phyloP scores from a whole-genome alignment of 2,113 vertebrate genomes.

The Megaptera novaeangliae region DNA sequence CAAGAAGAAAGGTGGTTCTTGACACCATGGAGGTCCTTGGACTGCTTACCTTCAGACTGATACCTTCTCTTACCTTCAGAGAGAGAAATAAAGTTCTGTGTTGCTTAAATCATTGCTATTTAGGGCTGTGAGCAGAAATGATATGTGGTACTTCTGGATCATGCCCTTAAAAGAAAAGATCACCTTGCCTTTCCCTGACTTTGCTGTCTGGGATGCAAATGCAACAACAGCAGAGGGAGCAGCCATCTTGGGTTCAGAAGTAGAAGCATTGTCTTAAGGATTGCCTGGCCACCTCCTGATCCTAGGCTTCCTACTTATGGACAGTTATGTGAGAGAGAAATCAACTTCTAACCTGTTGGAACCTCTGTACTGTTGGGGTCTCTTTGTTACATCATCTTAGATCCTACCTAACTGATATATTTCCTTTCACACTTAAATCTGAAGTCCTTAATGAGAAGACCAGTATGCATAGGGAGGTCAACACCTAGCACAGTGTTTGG shows the following conservation, averaged over 20 bases:
- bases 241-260: not conserved
- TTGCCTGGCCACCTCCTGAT: too few species aligned
- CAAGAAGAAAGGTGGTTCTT: not conserved
- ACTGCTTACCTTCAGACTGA: not conserved
- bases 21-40: not conserved
- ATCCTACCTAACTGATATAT: not conserved
- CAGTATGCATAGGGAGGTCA: not conserved
- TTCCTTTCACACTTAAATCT: not conserved
- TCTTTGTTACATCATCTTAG: not conserved
- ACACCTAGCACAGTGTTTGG: not conserved
- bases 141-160: not conserved
- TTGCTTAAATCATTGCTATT: not conserved
- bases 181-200: not conserved
- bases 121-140: not conserved
- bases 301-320: not conserved
- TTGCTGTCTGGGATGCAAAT: not conserved
- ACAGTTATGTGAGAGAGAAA: not conserved
- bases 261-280: not conserved
- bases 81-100: not conserved
- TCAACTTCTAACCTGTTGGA: not conserved
- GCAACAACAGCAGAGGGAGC: not conserved
- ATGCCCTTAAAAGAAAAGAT: not conserved
- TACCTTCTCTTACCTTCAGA: too few species aligned
- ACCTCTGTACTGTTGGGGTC: not conserved
- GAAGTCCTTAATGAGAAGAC: not conserved